Evolutionary conservation across 2,888 invertebrate genomes (phyloP), one percentile per base, ranked within the genome.

Genomic region (Rhamphomyia laevipes): DNA sequence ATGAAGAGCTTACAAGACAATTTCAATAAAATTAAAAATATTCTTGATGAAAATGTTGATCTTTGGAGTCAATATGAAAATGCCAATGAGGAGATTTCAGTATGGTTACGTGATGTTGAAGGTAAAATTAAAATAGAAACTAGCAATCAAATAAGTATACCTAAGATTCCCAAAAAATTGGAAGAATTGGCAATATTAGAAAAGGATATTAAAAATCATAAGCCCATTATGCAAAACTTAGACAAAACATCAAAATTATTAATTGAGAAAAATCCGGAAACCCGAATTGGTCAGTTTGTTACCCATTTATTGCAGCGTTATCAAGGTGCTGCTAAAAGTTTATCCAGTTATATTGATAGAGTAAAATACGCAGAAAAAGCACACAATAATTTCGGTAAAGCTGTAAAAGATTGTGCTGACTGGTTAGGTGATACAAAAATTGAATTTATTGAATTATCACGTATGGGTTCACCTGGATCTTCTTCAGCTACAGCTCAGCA

Each of bases 1-100:
- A 73, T 91, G 55, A 78, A 83, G 18, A 77, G 80, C 1, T 67
- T 93, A 4, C 78, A 81, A 53, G 74, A 77, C 10, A 81, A 81
- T 55, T 83, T 82, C 57, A 72, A 74, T 30, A 77, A 80, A 59
- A 86, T 87, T 4, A 84, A 83, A 62, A 56, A 58, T 18, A 70
- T 80, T 46, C 68, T 91, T 1, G 77, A 82, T 57, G 77, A 81
- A 56, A 84, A 86, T 58, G 81, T 87, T 11, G 77, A 76, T 27
- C 71, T 86, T 11, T 91, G 90, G 84, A 80, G 84, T 58, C 80
- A 83, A 55, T 92, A 91, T 64, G 91, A 93, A 63, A 71, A 74
- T 10, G 72, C 82, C 17, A 81, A 85, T 47, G 91, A 90, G 58
- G 78, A 77, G 52, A 76, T 89, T 3, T 77, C 82, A 0, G 75